Base-by-base conservation (phyloP, 2,888 invertebrate genomes). In the Lepeophtheirus nordmannii region DNA sequence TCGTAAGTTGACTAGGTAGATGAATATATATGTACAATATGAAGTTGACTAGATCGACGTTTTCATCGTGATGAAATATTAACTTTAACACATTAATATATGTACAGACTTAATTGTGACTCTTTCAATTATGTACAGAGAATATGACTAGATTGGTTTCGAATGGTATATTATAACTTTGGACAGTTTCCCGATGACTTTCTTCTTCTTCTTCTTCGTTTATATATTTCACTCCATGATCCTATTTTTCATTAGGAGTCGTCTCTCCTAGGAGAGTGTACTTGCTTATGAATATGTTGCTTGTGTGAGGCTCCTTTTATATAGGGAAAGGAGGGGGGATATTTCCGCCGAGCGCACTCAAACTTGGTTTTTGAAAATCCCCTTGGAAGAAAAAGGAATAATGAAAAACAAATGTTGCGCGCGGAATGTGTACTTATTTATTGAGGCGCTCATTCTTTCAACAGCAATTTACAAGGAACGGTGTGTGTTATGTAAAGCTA, bases 321-420 rank as follows among this genome's bases (percentile, higher is more conserved):
- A 46, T 46, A 46, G 53, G 53, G 53, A 46, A 46, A 46, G 53
- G 53, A 14, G 53, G 53, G n/a, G 53, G 17, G 17, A 46, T 17
- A 46, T 46, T 46, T 46, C 53, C 53, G 53, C 53, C n/a, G n/a
- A 46, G 53, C 53, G 53, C 53, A 46, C 53, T 46, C 53, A 14
- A 17, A 46, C 2, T n/a, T 17, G 17, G 53, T 46, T n/a, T 46
- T 1, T 2, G 8, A 46, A 46, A 46, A 46, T 46, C 53, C 53
- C 14, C 53, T 46, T 46, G 5, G 53, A 14, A 17, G n/a, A n/a
- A 14, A 46, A 46, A n/a, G 17, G 53, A 46, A 46, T 2, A 30
- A 30, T 5, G 2, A 30, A 46, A 46, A 8, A 8, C 5, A n/a
- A n/a, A 17, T 46, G 8, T 8, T 14, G 53, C 14, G 53, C 17